Base-by-base conservation (phyloP, 2,888 invertebrate species). In the Lasioglossum leucozonium region DNA sequence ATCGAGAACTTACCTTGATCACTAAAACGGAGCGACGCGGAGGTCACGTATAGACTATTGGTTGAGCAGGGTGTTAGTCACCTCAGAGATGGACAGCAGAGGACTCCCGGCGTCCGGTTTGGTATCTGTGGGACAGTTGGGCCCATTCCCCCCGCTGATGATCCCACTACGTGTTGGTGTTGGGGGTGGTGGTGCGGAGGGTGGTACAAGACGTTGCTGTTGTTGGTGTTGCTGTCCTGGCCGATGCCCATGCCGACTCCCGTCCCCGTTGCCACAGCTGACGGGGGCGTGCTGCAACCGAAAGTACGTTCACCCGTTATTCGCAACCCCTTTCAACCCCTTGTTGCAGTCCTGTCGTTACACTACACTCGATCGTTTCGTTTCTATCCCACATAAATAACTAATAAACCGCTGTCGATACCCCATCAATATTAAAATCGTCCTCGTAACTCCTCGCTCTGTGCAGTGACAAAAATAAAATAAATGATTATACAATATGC, bases 21-120 rank as follows among this genome's bases (percentile, higher is more conserved):
- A 81, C 78, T 83, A 82, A 90, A 86, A 82, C 89, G 83, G 73
- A 88, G 87, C 77, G 90, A 82, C 77, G 91, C 90, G 80, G 91
- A 90, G 84, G 90, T 91, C 82, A 91, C 89, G 87, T 89, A 87
- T 81, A 90, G 87, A 91, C 93, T 95, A 96, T 94, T 97, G 97
- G 95, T 97, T 97, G 95, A 97, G 96, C 93, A 97, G 95, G 92
- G 97, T 97, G 95, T 97, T 97, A 93, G 97, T 97, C 96, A 97
- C 97, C 96, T 97, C 97, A 95, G 97, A 96, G 96, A 97, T 97
- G 96, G 97, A 97, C 96, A 97, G 93, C 96, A 97, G 93, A 96
- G 97, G 97, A 96, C 97, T 97, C 96, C 96, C 96, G 96, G 95
- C 92, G 95, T 95, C 95, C 93, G 96, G 94, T 93, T 95, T 95